A percentile compares a stretch with the other conserved stretches of the same genome.
phyloP scores from a whole-genome alignment of 2,113 vertebrate genomes.

The Laticauda colubrina region DNA sequence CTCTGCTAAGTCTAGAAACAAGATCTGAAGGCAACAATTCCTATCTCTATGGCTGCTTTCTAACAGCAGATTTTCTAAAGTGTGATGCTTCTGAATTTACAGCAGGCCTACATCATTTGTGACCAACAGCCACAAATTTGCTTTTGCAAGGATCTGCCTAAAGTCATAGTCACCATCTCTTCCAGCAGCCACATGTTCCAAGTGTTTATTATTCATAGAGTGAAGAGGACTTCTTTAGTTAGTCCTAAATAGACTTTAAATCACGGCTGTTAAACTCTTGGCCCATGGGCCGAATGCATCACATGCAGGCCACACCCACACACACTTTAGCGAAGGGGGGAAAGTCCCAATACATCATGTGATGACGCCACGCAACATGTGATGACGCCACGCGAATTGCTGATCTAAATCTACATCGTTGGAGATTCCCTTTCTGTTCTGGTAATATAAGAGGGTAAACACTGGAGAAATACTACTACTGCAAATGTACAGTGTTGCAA shows the following conservation, averaged over 20 bases:
- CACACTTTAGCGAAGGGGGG: too few relatives aligned
- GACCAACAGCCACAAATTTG: neutral
- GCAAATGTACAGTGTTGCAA: neutral
- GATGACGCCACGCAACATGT: accelerated
- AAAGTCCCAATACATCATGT: too few relatives aligned
- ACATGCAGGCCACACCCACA: too few relatives aligned
- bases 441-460: neutral
- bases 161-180: neutral
- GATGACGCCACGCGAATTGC: too few relatives aligned
- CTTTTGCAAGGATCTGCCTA: neutral
- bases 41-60: neutral
- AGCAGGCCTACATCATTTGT: neutral
- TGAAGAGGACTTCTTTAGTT: neutral
- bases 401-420: neutral
- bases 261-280: too few relatives aligned
- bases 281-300: too few relatives aligned
- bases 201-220: neutral
- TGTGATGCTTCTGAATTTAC: neutral
- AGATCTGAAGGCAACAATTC: neutral
- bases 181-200: neutral
- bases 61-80: neutral
- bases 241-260: neutral
- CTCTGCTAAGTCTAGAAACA: neutral
- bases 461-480: neutral
- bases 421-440: neutral